These are phyloP conservation scores for Siderastrea siderea DNA, from an alignment of 92 coral and sea anemone species.

Conservation along the genomic window DNA sequence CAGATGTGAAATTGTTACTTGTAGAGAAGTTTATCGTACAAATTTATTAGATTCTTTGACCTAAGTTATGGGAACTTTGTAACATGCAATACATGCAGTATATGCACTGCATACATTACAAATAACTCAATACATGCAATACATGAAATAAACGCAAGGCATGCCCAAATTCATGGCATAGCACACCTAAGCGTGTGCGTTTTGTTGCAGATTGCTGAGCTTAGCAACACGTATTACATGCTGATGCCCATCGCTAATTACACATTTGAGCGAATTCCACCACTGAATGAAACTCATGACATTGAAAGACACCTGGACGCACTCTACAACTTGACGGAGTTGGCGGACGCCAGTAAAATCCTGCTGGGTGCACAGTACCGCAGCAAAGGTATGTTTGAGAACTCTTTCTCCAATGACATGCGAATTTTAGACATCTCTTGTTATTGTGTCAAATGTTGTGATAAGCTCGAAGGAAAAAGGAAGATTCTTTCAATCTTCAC, in stretches of 20 bases:
- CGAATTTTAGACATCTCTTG: too few relatives aligned
- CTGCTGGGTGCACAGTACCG: slow-evolving; percentile 85
- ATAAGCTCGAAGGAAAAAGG: too few relatives aligned
- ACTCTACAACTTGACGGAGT: slow-evolving; percentile 70
- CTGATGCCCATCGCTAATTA: slow-evolving; percentile 78
- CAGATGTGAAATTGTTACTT: too few relatives aligned
- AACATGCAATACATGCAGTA: background rate
- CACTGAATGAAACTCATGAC: slow-evolving; percentile 58
- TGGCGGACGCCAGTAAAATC: slow-evolving; percentile 83
- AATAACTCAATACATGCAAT: background rate
- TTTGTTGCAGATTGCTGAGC: slow-evolving; percentile 72
- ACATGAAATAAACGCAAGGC: background rate
- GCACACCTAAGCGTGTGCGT: background rate
- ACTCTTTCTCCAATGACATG: background rate
- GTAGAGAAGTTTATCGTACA: too few relatives aligned
- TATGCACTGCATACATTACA: background rate
- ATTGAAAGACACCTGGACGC: slow-evolving; percentile 67
- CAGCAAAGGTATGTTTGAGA: slow-evolving; percentile 70
- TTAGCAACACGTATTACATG: slow-evolving; percentile 87
- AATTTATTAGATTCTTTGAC: too few relatives aligned
- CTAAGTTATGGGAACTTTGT: too few relatives aligned
- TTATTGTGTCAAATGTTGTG: too few relatives aligned
- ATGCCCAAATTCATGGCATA: background rate
- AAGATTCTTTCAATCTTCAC: too few relatives aligned
- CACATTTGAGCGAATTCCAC: slow-evolving; percentile 77